Evolutionary conservation across 1,140 invertebrate genomes (phyloP).

Genomic region (Lepidurus apus): DNA sequence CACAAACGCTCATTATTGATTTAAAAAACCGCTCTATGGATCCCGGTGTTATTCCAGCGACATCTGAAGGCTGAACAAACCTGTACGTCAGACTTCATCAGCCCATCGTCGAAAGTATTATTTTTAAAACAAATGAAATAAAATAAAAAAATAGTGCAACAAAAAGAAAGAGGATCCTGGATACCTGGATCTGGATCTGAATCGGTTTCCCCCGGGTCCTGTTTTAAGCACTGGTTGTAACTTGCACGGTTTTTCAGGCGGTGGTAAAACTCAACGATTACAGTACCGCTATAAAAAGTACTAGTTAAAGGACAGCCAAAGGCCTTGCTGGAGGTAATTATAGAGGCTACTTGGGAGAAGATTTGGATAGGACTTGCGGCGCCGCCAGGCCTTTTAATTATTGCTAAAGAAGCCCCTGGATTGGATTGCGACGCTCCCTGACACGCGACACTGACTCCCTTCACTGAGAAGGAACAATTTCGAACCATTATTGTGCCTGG

Average conservation of each 20-base stretch:
- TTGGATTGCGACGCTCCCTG: neutral
- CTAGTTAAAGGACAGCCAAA: too few relatives aligned
- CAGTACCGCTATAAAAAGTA: neutral
- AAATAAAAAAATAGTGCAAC: too few relatives aligned
- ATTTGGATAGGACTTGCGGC: neutral
- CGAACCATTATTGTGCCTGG: neutral
- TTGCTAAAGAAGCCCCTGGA: conserved; percentile 10
- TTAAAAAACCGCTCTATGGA: too few relatives aligned
- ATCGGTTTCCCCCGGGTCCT: neutral
- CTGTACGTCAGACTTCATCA: too few relatives aligned
- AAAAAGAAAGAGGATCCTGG: too few relatives aligned
- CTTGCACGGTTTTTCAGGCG: neutral
- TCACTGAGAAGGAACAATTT: neutral
- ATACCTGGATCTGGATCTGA: too few relatives aligned
- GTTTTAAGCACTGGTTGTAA: neutral
- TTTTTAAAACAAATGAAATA: too few relatives aligned
- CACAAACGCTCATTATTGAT: too few relatives aligned
- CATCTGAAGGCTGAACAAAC: too few relatives aligned
- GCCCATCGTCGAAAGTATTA: too few relatives aligned
- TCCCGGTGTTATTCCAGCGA: too few relatives aligned
- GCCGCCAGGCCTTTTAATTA: neutral
- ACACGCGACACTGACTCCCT: neutral
- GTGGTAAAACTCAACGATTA: neutral
- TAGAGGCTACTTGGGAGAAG: neutral
- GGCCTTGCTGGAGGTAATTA: neutral